These are phyloP conservation scores for Baryphthengus martii DNA, from an alignment of 2,113 vertebrate genomes.

Conservation along the genomic window DNA sequence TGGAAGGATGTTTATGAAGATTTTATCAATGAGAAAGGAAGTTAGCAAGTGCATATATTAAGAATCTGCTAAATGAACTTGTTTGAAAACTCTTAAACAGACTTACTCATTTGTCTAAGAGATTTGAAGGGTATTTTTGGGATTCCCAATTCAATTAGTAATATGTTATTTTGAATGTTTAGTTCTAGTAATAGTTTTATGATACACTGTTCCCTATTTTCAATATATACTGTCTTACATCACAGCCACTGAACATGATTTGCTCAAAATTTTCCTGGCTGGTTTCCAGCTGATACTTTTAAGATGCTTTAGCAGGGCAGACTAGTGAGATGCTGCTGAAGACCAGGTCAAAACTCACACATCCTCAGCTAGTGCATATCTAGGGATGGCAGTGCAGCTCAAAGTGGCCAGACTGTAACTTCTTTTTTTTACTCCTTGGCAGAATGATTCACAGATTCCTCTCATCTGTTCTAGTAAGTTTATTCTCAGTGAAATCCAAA, in stretches of 20 bases:
- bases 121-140: background rate
- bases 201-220: background rate
- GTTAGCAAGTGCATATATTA: background rate
- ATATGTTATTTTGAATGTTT: background rate
- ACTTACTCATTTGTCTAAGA: background rate
- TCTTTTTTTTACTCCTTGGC: background rate
- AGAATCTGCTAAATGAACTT: constrained; percentile 10
- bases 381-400: background rate
- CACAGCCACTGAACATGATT: background rate
- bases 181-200: background rate
- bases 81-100: background rate
- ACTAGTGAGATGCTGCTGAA: background rate
- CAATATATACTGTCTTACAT: fast-evolving
- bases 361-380: background rate
- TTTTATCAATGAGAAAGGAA: constrained; percentile 26
- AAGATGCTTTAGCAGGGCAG: background rate
- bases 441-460: background rate
- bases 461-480: background rate
- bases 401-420: background rate
- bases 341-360: background rate
- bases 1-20: constrained; percentile 1
- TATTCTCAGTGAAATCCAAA: background rate
- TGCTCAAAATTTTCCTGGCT: background rate
- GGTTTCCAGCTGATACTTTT: background rate
- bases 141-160: background rate